Evolutionary conservation across 37 sponge, comb jelly and placozoan species (phyloP), one percentile per base, ranked within the genome.

Genomic region (Bolinopsis microptera): DNA sequence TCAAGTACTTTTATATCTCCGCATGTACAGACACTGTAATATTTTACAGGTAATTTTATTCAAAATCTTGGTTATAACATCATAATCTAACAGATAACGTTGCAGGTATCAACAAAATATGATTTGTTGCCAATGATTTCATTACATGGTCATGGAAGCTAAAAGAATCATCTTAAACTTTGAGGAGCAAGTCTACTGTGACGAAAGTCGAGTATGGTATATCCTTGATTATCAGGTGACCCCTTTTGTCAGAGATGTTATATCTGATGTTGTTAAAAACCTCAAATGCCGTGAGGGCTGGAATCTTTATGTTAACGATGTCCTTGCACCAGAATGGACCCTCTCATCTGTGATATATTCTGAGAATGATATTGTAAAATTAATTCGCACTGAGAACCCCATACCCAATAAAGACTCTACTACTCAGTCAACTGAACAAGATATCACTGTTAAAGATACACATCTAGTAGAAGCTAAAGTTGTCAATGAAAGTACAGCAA

Each of bases 151-250:
- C 74, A 72, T 72, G 74, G 31, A n/a, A 5, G 26, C 74, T 72
- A 72, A 18, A 77, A 77, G 80, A 77, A 77, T 77, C 22, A 77
- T 77, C 27, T 36, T 77, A 8, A 77, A 77, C 37, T 77, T 77
- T 77, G 80, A 77, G 0, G 21, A 77, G 37, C 1, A 77, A 5
- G 35, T 77, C 33, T 77, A 35, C 33, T 32, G 35, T 35, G 37
- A 32, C 9, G 33, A 77, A 35, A 77, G 36, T 33, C 1, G 80
- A 35, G 80, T 77, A 35, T 77, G 80, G 80, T 77, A 35, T 35
- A 34, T 77, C 1, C 32, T 77, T 77, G 80, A 77, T 18, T 32
- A 35, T 36, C 21, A 3, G 18, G 32, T 16, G 21, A 77, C 80
- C 16, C 80, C 37, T 16, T 32, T 32, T 32, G 36, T 77, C 32